Evolutionary conservation across 2,888 invertebrate genomes (phyloP).

Genomic region (Erebia ligea): DNA sequence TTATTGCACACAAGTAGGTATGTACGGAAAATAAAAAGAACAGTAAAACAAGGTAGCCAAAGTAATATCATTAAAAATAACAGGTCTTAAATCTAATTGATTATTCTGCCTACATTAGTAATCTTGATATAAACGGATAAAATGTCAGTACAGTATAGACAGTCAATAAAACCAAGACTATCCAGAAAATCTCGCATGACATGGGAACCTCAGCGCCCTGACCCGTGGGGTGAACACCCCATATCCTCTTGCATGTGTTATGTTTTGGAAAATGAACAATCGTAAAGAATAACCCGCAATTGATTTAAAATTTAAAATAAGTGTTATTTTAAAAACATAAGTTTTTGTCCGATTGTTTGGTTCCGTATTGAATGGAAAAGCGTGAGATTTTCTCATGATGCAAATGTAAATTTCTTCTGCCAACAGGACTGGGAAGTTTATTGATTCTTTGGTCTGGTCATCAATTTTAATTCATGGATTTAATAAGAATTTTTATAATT

Average conservation of each 20-base stretch:
- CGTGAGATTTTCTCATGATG: slow-evolving; percentile 37
- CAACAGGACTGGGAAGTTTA: background rate
- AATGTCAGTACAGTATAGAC: background rate
- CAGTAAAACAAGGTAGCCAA: too few relatives aligned
- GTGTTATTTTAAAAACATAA: slow-evolving; percentile 48
- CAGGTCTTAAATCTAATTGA: too few relatives aligned
- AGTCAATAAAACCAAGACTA: background rate
- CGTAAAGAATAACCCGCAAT: slow-evolving; percentile 48
- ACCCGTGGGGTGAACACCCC: slow-evolving; percentile 48
- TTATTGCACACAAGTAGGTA: too few relatives aligned
- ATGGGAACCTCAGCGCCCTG: slow-evolving; percentile 9
- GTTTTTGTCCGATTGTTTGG: slow-evolving; percentile 26
- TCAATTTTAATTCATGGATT: too few relatives aligned
- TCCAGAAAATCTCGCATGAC: background rate
- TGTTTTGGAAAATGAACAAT: slow-evolving; percentile 64
- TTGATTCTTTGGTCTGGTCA: too few relatives aligned
- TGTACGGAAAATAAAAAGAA: too few relatives aligned
- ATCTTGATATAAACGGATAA: too few relatives aligned
- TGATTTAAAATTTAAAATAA: slow-evolving; percentile 56
- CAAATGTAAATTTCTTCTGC: background rate
- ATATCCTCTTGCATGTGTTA: slow-evolving; percentile 64
- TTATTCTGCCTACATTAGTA: too few relatives aligned
- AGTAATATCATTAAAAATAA: too few relatives aligned
- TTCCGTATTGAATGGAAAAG: slow-evolving; percentile 10
- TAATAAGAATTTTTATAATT: too few relatives aligned